Percentiles rank a stretch among this genome's conserved stretches.
Evolutionary conservation across 2,888 invertebrate species (phyloP).

Genomic region (Sinhomidia bicolor): DNA sequence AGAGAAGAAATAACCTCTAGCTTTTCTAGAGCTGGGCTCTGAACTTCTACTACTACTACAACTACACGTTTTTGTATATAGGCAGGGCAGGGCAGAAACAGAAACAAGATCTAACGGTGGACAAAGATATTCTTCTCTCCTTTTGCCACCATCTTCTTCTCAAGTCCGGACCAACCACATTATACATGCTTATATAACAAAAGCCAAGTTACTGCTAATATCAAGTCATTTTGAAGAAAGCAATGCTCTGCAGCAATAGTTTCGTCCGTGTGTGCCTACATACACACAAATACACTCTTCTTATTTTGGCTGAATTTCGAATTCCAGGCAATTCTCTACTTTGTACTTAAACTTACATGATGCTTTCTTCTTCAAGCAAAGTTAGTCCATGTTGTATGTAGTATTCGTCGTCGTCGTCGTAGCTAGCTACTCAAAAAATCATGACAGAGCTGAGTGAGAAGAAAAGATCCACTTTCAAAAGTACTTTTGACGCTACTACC

Average conservation of each 20-base stretch:
- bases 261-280: too few species aligned
- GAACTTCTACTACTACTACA: not conserved
- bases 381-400: too few species aligned
- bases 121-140: too few species aligned
- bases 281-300: too few species aligned
- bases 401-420: too few species aligned
- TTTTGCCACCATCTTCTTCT: not conserved
- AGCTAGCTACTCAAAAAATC: conserved; percentile 24
- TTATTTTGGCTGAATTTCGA: conserved; percentile 1
- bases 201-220: conserved; percentile 13
- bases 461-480: not conserved
- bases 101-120: too few species aligned
- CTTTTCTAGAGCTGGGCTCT: too few species aligned
- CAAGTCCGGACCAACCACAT: too few species aligned
- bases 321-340: not conserved
- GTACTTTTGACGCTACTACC: not conserved
- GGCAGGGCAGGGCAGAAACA: not conserved
- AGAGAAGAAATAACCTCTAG: too few species aligned
- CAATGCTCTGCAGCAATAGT: too few species aligned
- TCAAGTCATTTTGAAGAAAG: not conserved
- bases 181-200: conserved; percentile 17
- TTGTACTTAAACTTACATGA: not conserved
- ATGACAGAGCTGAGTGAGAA: not conserved
- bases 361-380: too few species aligned
- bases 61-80: not conserved